These are phyloP conservation scores for Etia nguti DNA, from an alignment of 2,113 vertebrate species.

Conservation along the genomic window DNA sequence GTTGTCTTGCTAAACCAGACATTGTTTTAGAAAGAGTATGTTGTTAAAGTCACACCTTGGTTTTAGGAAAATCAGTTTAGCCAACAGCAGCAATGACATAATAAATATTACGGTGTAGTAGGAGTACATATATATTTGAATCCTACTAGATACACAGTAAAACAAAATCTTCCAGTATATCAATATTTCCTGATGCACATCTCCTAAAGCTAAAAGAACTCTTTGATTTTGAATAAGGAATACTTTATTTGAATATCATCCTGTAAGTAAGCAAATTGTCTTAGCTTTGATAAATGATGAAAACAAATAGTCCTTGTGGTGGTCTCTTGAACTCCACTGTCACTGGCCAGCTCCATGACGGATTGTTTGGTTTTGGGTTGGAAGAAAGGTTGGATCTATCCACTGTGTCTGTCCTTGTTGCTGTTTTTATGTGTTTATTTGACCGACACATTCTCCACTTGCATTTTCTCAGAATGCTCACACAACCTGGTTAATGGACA, in stretches of 20 bases:
- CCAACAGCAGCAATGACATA: not conserved
- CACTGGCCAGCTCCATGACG: not conserved
- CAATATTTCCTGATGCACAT: not conserved
- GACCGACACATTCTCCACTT: not conserved
- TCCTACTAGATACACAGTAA: not conserved
- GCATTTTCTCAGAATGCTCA: not conserved
- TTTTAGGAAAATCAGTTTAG: not conserved
- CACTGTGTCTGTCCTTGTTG: not conserved
- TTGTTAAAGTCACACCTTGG: not conserved
- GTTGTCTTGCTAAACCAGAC: not conserved
- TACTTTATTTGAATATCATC: not conserved
- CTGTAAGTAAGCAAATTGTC: not conserved
- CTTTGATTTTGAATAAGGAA: not conserved
- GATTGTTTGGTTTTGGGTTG: conserved; percentile 5
- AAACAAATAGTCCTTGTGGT: conserved; percentile 26
- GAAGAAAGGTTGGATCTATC: not conserved
- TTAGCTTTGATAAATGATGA: conserved; percentile 58
- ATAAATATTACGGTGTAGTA: not conserved
- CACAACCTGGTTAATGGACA: not conserved
- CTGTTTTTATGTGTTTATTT: not conserved
- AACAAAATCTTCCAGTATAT: not conserved
- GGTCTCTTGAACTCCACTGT: conserved; percentile 43
- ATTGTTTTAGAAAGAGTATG: not conserved
- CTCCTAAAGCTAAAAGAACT: not conserved
- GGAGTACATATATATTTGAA: not conserved